Conservation (phyloP, 2,888 invertebrate genomes). For the Hydraecia micacea region DNA sequence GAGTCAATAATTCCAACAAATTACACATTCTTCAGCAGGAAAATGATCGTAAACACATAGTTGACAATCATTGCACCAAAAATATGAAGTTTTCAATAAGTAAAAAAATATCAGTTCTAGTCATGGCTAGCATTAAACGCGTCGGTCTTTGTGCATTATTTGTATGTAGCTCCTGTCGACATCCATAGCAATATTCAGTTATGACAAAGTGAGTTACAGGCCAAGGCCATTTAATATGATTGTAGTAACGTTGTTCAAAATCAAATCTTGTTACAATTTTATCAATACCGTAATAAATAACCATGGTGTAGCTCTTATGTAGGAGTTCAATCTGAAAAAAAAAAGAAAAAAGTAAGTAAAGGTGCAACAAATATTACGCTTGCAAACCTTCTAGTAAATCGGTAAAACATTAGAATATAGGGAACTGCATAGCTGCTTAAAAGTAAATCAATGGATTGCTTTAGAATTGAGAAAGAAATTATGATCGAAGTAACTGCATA, state of each 20-base stretch:
- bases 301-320: no score
- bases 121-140: constrained; percentile 36
- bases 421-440: no score
- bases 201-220: constrained; percentile 13
- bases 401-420: no score
- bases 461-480: no score
- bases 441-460: no score
- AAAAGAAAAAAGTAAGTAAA: no score
- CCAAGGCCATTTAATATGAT: constrained; percentile 46
- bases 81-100: constrained; percentile 17
- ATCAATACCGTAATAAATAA: no score
- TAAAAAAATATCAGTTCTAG: constrained; percentile 40
- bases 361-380: no score
- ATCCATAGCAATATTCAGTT: constrained; percentile 41
- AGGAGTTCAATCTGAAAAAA: no score
- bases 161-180: constrained; percentile 36
- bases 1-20: constrained; percentile 28
- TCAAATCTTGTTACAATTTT: constrained; percentile 42
- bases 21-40: constrained; percentile 28
- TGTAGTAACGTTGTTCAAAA: constrained; percentile 38
- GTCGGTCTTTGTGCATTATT: constrained; percentile 36
- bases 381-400: no score
- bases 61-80: constrained; percentile 42
- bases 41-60: constrained; percentile 40
- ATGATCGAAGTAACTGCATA: no score